Conservation (phyloP, 1,140 invertebrate species). For the Venturia canescens region DNA sequence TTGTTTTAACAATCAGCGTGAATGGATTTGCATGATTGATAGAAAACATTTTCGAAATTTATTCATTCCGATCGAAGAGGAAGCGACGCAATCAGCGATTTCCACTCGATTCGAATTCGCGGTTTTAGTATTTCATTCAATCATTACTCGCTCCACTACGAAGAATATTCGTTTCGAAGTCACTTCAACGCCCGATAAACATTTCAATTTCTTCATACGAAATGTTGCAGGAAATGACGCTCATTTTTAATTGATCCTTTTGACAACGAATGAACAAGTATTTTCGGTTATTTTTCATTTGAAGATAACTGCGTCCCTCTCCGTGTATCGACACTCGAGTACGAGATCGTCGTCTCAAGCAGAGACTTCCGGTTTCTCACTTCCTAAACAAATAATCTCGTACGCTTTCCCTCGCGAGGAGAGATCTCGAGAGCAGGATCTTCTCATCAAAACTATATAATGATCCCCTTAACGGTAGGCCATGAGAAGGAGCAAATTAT, state of each 20-base stretch:
- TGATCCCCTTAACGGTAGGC: not conserved
- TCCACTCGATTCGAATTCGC: too few species aligned
- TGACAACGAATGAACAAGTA: not conserved
- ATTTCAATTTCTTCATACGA: too few species aligned
- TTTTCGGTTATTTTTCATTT: not conserved
- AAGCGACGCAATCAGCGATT: too few species aligned
- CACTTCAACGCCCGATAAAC: too few species aligned
- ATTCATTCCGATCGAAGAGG: too few species aligned
- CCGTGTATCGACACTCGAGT: not conserved
- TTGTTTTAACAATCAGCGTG: not conserved
- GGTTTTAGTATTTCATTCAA: too few species aligned
- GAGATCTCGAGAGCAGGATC: conserved; percentile 9
- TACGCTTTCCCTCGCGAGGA: not conserved
- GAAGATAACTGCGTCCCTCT: not conserved
- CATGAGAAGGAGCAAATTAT: conserved; percentile 26
- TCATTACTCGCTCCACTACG: too few species aligned
- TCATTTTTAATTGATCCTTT: not conserved
- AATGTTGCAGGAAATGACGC: too few species aligned
- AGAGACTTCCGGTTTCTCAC: conserved; percentile 25
- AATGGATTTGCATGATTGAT: not conserved
- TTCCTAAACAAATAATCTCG: not conserved
- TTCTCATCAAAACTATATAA: conserved; percentile 27
- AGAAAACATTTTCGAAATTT: not conserved
- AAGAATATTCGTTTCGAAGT: too few species aligned
- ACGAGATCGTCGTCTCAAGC: not conserved